These are phyloP conservation scores for Chauna torquata DNA, from an alignment of 2,113 vertebrate species.

Conservation along the genomic window DNA sequence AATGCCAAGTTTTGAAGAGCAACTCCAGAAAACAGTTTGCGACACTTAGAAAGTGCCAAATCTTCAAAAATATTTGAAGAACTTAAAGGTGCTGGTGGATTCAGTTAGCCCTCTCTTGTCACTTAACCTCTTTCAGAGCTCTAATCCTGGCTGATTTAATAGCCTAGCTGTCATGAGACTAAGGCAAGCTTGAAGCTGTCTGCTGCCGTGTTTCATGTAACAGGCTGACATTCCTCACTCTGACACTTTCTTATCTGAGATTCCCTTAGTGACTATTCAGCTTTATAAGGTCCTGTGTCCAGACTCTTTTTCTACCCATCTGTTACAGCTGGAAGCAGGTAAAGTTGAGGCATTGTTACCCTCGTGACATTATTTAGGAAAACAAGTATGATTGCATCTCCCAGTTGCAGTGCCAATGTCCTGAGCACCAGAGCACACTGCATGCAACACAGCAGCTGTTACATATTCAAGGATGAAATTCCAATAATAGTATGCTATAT, in stretches of 20 bases:
- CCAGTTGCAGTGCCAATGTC: neutral
- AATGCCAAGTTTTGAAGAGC: neutral
- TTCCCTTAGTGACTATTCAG: neutral
- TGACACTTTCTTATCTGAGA: neutral
- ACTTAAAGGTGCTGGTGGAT: neutral
- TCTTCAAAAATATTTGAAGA: neutral
- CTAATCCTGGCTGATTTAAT: neutral
- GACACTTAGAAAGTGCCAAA: neutral
- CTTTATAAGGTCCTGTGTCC: neutral
- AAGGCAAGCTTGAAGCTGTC: neutral
- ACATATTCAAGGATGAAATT: slow-evolving; percentile 62
- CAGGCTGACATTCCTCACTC: fast-evolving
- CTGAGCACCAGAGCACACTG: neutral
- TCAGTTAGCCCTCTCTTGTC: neutral
- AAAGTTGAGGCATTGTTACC: neutral
- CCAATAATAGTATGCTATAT: slow-evolving; percentile 56
- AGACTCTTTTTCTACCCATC: neutral
- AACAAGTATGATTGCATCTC: neutral
- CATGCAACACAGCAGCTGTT: slow-evolving; percentile 55
- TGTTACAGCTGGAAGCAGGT: neutral
- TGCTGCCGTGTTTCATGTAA: neutral
- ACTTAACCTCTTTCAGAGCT: neutral
- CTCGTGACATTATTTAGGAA: neutral
- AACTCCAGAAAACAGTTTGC: neutral
- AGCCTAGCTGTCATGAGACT: neutral